Evolutionary conservation across 2,797 vertebrate species (phyloP).

Genomic region (Poeciliopsis turneri): DNA sequence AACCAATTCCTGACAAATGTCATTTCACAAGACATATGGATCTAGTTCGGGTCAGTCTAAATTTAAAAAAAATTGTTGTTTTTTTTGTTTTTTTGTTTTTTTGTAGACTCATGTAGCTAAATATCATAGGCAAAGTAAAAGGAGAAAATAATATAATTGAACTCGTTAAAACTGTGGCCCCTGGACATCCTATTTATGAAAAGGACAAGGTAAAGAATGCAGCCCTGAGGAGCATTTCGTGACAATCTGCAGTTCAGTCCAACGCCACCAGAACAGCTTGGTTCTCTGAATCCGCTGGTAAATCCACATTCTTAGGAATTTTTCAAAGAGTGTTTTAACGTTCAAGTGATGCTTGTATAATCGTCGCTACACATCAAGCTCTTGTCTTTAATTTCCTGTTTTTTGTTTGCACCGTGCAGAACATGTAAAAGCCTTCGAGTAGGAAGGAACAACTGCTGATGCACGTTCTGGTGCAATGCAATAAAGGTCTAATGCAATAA

Average conservation of each 20-base stretch:
- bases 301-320: background rate
- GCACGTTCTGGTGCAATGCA: conserved; percentile 3
- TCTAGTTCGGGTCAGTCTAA: background rate
- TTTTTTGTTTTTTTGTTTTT: background rate
- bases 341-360: background rate
- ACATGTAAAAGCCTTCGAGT: background rate
- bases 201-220: background rate
- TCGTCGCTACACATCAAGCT: background rate
- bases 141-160: background rate
- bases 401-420: conserved; percentile 1
- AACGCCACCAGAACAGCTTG: background rate
- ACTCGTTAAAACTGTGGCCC: background rate
- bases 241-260: background rate
- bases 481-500: conserved; percentile 6
- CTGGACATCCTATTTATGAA: background rate
- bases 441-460: conserved; percentile 1
- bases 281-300: background rate
- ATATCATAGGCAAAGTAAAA: background rate
- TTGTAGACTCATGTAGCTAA: background rate
- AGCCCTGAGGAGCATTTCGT: background rate
- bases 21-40: background rate
- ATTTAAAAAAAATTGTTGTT: background rate
- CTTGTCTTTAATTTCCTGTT: conserved; percentile 1
- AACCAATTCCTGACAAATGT: background rate
- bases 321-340: background rate